A percentile compares a stretch with the other conserved stretches of the same genome.
Conservation (phyloP, 2,797 vertebrate species). For the Notamacropus eugenii region DNA sequence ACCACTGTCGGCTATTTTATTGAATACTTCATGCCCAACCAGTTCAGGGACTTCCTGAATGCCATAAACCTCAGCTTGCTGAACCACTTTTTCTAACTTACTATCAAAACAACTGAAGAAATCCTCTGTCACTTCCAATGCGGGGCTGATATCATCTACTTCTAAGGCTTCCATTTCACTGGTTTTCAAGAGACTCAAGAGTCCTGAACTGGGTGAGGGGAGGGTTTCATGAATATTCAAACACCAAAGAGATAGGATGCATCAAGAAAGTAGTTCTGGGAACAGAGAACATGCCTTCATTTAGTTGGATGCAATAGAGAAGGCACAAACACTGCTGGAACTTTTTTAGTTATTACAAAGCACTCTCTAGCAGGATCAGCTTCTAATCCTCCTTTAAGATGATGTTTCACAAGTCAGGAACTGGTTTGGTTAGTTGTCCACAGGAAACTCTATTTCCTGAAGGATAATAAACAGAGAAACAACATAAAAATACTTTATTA, state of each 20-base stretch:
- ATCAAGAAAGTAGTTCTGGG: conserved; percentile 27
- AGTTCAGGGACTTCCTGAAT: conserved; percentile 88
- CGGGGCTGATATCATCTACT: conserved; percentile 96
- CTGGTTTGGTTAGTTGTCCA: conserved; percentile 42
- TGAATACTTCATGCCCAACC: conserved; percentile 83
- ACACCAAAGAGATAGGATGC: background rate
- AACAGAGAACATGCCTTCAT: conserved; percentile 38
- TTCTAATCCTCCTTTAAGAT: conserved; percentile 33
- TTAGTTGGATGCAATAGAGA: background rate
- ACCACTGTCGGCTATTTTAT: conserved; percentile 81
- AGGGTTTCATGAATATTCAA: conserved; percentile 63
- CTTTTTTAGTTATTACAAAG: conserved; percentile 14
- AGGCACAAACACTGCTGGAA: conserved; percentile 12
- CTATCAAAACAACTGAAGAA: conserved; percentile 93
- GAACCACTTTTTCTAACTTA: conserved; percentile 88
- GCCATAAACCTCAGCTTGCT: conserved; percentile 86
- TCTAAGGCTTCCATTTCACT: conserved; percentile 91
- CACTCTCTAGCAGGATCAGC: background rate
- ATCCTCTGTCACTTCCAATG: conserved; percentile 97
- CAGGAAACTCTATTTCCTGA: conserved; percentile 68
- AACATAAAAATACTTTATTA: conserved; percentile 34
- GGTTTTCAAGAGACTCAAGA: background rate
- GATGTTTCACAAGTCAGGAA: conserved; percentile 51
- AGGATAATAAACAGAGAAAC: conserved; percentile 72
- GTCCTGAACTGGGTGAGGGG: background rate